A percentile compares a stretch with the other conserved stretches of the same genome.
phyloP scores from a whole-genome alignment of 2,113 vertebrate genomes.

The Amphilophus citrinellus region DNA sequence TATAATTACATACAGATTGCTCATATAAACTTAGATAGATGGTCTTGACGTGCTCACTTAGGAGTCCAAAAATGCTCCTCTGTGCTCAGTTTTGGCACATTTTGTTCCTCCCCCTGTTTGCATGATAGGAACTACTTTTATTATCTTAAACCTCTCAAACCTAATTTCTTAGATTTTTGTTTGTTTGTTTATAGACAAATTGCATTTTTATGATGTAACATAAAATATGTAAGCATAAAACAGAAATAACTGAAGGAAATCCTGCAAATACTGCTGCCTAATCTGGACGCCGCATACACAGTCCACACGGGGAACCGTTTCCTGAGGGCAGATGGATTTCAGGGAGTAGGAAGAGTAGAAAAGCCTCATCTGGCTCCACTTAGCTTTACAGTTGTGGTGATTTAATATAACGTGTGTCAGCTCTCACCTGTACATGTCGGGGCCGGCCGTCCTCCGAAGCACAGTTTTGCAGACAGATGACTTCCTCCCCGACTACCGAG shows the following conservation, averaged over 20 bases:
- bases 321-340: constrained; percentile 3
- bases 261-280: neutral
- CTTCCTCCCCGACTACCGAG: constrained; percentile 68
- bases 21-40: constrained; percentile 17
- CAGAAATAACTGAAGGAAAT: neutral
- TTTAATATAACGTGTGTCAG: constrained; percentile 63
- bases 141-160: constrained; percentile 12
- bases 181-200: neutral
- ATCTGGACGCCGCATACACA: neutral
- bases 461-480: constrained; percentile 59
- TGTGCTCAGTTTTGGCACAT: constrained; percentile 13
- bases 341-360: constrained; percentile 2
- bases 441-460: constrained; percentile 33
- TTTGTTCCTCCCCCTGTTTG: constrained; percentile 2
- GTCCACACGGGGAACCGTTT: neutral
- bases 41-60: neutral
- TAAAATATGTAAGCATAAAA: neutral
- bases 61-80: constrained; percentile 21
- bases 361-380: constrained; percentile 70
- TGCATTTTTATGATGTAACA: neutral
- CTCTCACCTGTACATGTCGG: constrained; percentile 66
- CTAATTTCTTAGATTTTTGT: neutral
- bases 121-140: constrained; percentile 14
- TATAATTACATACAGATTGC: constrained; percentile 9
- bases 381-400: constrained; percentile 41